A percentile compares a stretch with the other conserved stretches of the same genome.
Evolutionary conservation across 1,140 invertebrate species (phyloP).

Genomic region (Melitaea cinxia): DNA sequence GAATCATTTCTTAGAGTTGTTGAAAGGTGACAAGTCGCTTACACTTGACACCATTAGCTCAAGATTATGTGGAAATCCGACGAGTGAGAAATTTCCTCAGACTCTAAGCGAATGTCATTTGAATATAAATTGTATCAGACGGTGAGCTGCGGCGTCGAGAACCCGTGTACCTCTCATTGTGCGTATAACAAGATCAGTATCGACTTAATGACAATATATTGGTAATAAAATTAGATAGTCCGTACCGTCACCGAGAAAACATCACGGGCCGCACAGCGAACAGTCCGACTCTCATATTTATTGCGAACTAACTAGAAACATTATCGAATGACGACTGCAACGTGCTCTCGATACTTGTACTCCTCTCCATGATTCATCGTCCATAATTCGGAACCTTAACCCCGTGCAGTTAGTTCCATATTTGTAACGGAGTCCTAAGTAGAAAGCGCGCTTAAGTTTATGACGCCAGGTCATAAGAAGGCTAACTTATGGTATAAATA

Average conservation of each 20-base stretch:
- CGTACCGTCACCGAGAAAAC: slow-evolving; percentile 70
- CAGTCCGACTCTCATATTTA: slow-evolving; percentile 72
- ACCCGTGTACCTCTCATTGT: slow-evolving; percentile 74
- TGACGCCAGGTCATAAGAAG: slow-evolving; percentile 72
- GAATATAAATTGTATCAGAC: slow-evolving; percentile 77
- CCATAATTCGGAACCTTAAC: slow-evolving; percentile 65
- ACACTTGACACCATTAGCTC: slow-evolving; percentile 67
- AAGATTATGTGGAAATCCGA: slow-evolving; percentile 76
- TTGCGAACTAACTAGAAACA: slow-evolving; percentile 77
- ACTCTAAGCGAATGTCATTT: slow-evolving; percentile 76
- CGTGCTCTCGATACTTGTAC: slow-evolving; percentile 63
- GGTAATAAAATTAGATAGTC: slow-evolving; percentile 81
- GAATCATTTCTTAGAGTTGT: slow-evolving; percentile 33
- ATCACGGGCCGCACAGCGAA: slow-evolving; percentile 52
- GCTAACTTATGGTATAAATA: slow-evolving; percentile 77
- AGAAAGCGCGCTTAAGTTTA: slow-evolving; percentile 72
- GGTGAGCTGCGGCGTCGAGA: slow-evolving; percentile 53
- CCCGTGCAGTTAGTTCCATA: slow-evolving; percentile 50
- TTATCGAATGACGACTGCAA: slow-evolving; percentile 69
- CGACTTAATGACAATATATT: slow-evolving; percentile 82
- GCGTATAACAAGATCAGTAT: slow-evolving; percentile 81
- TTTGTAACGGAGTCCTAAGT: slow-evolving; percentile 42
- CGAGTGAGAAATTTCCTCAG: slow-evolving; percentile 75
- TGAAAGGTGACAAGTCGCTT: slow-evolving; percentile 39
- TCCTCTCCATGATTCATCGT: slow-evolving; percentile 47